Conservation (phyloP, 2,113 vertebrate species). For the Tetraodon nigroviridis region DNA sequence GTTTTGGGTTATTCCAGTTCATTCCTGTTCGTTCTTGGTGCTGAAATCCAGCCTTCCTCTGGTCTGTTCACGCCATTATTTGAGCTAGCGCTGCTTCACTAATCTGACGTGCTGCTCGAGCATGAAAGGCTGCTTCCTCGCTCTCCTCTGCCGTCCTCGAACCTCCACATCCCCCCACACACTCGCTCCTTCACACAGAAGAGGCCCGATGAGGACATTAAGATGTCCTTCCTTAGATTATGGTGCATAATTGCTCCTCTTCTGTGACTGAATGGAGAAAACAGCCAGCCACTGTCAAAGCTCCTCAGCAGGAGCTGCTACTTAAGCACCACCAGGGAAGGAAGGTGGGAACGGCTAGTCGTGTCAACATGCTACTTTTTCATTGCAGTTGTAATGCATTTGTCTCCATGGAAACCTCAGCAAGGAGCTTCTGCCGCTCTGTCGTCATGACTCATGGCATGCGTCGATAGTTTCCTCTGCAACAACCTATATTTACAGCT, state of each 20-base stretch:
- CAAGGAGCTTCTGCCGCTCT: neutral
- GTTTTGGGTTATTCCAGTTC: neutral
- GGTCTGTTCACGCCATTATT: constrained; percentile 17
- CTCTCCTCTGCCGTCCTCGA: constrained; percentile 24
- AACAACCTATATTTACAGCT: too few relatives aligned
- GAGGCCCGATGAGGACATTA: constrained; percentile 42
- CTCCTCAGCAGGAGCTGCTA: constrained; percentile 4
- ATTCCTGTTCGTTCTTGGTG: neutral
- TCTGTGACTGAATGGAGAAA: constrained; percentile 25
- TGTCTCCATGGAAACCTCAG: constrained; percentile 14
- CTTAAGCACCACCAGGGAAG: neutral
- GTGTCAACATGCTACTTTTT: neutral
- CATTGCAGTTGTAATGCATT: neutral
- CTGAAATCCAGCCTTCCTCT: neutral
- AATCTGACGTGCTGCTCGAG: constrained; percentile 41
- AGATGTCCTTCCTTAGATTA: constrained; percentile 29
- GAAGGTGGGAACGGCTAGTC: neutral
- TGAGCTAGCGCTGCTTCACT: constrained; percentile 32
- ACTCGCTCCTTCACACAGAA: constrained; percentile 2
- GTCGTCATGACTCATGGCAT: neutral
- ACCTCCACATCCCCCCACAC: neutral
- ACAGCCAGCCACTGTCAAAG: constrained; percentile 10
- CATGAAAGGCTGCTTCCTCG: constrained; percentile 40
- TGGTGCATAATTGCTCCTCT: constrained; percentile 12
- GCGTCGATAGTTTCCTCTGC: too few relatives aligned